Percentiles rank a stretch among this genome's conserved stretches.
These are phyloP conservation scores for Arothron firmamentum DNA, from an alignment of 2,113 vertebrate genomes.

Conservation along the genomic window DNA sequence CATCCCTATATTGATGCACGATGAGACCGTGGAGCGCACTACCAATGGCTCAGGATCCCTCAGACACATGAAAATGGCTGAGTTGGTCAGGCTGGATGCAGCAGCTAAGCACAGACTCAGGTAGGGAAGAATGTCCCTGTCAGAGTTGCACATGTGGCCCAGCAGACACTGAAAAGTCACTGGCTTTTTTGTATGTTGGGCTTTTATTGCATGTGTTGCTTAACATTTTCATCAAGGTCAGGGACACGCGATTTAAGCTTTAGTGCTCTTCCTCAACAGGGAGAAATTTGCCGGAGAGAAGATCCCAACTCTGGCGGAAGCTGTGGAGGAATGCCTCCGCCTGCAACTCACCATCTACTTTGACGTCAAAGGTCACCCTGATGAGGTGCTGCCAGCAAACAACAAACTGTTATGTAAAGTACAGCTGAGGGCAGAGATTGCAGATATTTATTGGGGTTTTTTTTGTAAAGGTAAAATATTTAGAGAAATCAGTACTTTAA, in stretches of 20 bases:
- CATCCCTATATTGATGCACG: conserved; percentile 91
- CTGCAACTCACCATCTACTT: conserved; percentile 89
- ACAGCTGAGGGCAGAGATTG: no score
- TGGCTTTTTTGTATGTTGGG: no score
- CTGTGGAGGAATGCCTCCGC: conserved; percentile 82
- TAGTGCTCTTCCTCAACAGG: conserved; percentile 60
- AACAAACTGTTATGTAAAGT: neutral
- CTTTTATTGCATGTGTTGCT: no score
- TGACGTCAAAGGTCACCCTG: conserved; percentile 93
- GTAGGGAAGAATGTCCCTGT: conserved; percentile 61
- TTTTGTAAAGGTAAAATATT: no score
- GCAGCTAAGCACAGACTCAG: conserved; percentile 87
- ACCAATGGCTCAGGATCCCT: conserved; percentile 87
- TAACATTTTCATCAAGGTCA: neutral
- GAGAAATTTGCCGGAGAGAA: conserved; percentile 83
- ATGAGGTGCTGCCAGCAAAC: conserved; percentile 74
- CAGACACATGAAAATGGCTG: conserved; percentile 78
- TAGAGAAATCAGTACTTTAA: no score
- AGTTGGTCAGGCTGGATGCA: conserved; percentile 83
- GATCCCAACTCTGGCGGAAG: conserved; percentile 89
- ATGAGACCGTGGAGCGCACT: conserved; percentile 89
- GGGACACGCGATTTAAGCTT: neutral
- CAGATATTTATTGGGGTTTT: no score
- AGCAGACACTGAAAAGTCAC: no score
- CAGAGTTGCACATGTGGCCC: neutral